Evolutionary conservation across 2,113 vertebrate species (phyloP), one percentile per base, ranked within the genome.

Genomic region (Triplophysa rosa): DNA sequence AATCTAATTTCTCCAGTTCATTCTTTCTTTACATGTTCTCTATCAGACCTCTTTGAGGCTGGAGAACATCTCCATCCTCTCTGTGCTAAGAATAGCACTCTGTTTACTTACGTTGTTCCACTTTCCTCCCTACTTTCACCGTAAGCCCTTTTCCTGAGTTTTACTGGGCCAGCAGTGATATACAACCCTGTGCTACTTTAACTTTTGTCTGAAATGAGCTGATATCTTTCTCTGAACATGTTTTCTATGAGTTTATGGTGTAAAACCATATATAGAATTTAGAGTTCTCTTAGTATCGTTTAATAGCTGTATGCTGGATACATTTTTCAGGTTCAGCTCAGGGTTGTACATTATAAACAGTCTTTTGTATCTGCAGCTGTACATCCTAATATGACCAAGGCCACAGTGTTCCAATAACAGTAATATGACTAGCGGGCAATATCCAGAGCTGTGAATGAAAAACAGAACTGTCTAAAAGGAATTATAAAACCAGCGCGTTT

Each of bases 81-180:
- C 66, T 42, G 69, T 12, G 70, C 85, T 89, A 88, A 88, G 85
- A 87, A 88, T 87, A 90, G 71, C 59, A 0, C 0, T 80, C 63
- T 82, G 70, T 87, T 82, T 61, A 26, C 33, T 1, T 74, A 71
- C 67, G 81, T 79, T 2, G 56, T 59, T 83, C 78, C 52, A 17
- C 69, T 84, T 86, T 84, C 65, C 37, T 63, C 66, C 16, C 67
- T 64, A 21, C 58, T 56, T 74, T 29, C 62, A 42, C 24, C 24
- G 24, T 61, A 56, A 79, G 40, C 37, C 40, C n/a, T 59, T 12
- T 65, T 64, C 59, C n/a, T 24, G 21, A 76, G 40, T 71, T 79
- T 75, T 79, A 72, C 29, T 59, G 63, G 79, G 79, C 79, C 78
- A 66, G 69, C 23, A 64, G 61, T 76, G 73, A 76, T 64, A 40